Conservation (phyloP, 2,888 invertebrate genomes). For the Drosophila barbarae region DNA sequence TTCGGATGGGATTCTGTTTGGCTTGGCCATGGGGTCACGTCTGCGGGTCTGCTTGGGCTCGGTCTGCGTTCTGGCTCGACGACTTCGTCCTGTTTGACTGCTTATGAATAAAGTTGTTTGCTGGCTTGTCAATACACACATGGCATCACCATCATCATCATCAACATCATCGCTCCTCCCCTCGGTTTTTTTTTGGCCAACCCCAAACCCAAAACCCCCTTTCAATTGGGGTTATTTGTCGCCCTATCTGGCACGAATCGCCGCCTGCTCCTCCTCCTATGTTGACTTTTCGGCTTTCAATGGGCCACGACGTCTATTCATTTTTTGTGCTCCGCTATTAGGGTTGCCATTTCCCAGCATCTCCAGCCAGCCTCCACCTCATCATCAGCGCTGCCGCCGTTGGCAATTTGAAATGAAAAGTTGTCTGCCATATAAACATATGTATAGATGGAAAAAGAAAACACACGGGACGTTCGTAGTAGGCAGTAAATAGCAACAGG, state of each 20-base stretch:
- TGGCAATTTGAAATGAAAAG: constrained; percentile 71
- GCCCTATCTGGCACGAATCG: constrained; percentile 60
- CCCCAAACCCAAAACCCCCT: constrained; percentile 21
- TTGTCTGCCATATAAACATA: constrained; percentile 61
- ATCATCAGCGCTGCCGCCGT: constrained; percentile 43
- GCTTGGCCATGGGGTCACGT: constrained; percentile 55
- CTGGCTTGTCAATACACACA: constrained; percentile 65
- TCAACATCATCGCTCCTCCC: constrained; percentile 9
- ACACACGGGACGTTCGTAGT: constrained; percentile 45
- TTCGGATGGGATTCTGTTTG: constrained; percentile 29
- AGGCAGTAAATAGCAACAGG: constrained; percentile 71
- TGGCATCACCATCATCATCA: constrained; percentile 48
- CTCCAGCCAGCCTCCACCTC: constrained; percentile 7
- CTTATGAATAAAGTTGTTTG: constrained; percentile 75
- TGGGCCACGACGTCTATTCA: constrained; percentile 67
- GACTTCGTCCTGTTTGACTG: constrained; percentile 50
- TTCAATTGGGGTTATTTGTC: constrained; percentile 76
- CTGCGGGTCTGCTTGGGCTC: constrained; percentile 31
- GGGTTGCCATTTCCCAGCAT: constrained; percentile 20
- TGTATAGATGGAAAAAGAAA: constrained; percentile 34
- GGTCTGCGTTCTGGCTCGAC: constrained; percentile 17
- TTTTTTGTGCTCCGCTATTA: constrained; percentile 63
- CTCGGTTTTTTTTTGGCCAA: not conserved
- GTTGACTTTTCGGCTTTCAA: constrained; percentile 73
- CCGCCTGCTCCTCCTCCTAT: constrained; percentile 47